Evolutionary conservation across 1,140 invertebrate genomes (phyloP), one percentile per base, ranked within the genome.

Genomic region (Steinernema khuongi): DNA sequence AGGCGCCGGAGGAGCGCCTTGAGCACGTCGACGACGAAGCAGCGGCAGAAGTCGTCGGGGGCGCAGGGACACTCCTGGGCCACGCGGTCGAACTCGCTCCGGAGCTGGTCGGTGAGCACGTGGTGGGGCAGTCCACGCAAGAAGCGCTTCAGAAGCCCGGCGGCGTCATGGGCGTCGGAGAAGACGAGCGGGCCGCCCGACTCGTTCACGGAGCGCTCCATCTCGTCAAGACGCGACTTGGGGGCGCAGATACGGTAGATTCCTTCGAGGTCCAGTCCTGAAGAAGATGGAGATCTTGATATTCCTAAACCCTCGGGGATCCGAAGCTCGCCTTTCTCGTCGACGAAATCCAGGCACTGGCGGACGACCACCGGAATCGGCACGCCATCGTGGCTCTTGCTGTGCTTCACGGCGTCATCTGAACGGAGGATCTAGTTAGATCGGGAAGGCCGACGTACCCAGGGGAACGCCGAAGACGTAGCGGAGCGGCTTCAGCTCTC

Each of bases 241-340:
- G 80, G 67, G 1, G 80, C 73, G n/a, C 80, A 83, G 31, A 81
- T 71, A 4, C 81, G 50, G 69, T 80, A 81, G 71, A 81, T 81
- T 14, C 81, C 81, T 74, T 81, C 81, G 26, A 80, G 66, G 1
- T 80, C 67, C 18, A 81, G 70, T 31, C 81, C 80, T 83, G 33
- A 73, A 80, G 79, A 79, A 32, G 2, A n/a, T 19, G 19, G 17
- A 80, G 29, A 70, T 76, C n/a, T n/a, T n/a, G n/a, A 41, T 7
- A 41, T 41, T 41, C 36, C 36, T 41, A n/a, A n/a, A n/a, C n/a
- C n/a, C n/a, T n/a, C n/a, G n/a, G n/a, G n/a, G 33, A 36, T 22
- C 2, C 0, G 17, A 17, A 32, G 72, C 72, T 17, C 50, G 79
- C 79, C 79, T 41, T 80, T 50, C 18, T 73, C 67, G 32, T 68